Evolutionary conservation across 2,113 vertebrate species (phyloP).

Genomic region (Semnornis frantzii): DNA sequence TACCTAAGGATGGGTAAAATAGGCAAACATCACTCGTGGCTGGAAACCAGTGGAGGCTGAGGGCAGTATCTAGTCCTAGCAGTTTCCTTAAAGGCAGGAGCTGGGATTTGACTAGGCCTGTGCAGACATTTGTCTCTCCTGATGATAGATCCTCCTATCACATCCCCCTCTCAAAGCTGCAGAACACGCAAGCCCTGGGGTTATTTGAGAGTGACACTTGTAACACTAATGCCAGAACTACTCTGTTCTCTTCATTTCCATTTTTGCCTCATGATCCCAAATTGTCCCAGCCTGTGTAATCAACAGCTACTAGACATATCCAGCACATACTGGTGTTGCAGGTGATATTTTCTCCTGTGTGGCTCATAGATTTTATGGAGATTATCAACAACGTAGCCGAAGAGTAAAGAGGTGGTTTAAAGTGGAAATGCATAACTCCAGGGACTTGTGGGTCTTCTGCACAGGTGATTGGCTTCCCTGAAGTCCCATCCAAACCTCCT

Average conservation of each 20-base stretch:
- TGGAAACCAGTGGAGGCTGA: neutral
- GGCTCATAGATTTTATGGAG: rapidly evolving
- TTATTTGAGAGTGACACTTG: neutral
- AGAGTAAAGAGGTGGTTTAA: neutral
- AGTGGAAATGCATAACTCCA: neutral
- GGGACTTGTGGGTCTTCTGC: neutral
- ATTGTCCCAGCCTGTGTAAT: neutral
- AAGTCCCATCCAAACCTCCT: conserved; percentile 57
- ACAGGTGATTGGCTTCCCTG: conserved; percentile 66
- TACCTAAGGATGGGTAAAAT: neutral
- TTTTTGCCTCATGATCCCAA: neutral
- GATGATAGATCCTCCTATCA: neutral
- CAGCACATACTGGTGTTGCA: neutral
- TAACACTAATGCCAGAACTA: neutral
- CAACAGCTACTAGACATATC: rapidly evolving
- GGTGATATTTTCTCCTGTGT: neutral
- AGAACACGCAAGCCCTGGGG: neutral
- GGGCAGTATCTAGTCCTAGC: neutral
- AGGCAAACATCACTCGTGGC: neutral
- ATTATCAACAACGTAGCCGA: rapidly evolving
- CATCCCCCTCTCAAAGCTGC: neutral
- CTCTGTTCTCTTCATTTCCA: neutral
- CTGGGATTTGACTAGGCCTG: neutral
- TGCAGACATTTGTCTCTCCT: neutral
- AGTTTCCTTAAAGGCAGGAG: neutral